Evolutionary conservation across 2,797 vertebrate genomes (phyloP), one percentile per base, ranked within the genome.

Genomic region (Moxostoma hubbsi): DNA sequence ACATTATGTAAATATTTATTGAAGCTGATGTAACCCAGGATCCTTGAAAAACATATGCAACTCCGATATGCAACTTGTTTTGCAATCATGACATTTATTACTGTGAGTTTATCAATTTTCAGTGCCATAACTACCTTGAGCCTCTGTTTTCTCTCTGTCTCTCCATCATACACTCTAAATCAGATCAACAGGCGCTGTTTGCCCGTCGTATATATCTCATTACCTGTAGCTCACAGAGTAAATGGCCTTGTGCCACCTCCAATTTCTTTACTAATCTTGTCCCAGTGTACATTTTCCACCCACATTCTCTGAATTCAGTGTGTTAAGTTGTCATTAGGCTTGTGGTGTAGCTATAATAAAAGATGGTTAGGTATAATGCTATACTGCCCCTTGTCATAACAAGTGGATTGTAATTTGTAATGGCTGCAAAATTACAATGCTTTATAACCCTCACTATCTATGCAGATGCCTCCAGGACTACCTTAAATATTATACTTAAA

Each of bases 181-280:
- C 59, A 86, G 81, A 85, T 84, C 79, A 82, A 73, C 71, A 71
- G 68, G 65, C 75, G 53, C 73, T 82, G 74, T 72, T 83, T 50
- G 69, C 13, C 67, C 75, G 80, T 82, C 78, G 67, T 69, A 53
- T 69, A 53, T 81, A 78, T 81, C 54, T 73, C 65, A 82, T 89
- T 81, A 85, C 73, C 73, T 68, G 69, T 80, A 75, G 59, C 72
- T 75, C 81, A 67, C 58, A 67, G 67, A 70, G 63, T 76, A 77
- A 73, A 80, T 64, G 46, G 57, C 61, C 18, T 67, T 75, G 54
- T 58, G 49, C 75, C 80, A 84, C 80, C 78, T 85, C 73, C 80
- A 80, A 55, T 81, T 85, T 77, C 72, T 72, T 11, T 65, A 59
- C 58, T 83, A 75, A 81, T 75, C 64, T 78, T 55, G 54, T 73